Conservation (phyloP, 92 coral and sea anemone species). For the Zoanthus solanderi region DNA sequence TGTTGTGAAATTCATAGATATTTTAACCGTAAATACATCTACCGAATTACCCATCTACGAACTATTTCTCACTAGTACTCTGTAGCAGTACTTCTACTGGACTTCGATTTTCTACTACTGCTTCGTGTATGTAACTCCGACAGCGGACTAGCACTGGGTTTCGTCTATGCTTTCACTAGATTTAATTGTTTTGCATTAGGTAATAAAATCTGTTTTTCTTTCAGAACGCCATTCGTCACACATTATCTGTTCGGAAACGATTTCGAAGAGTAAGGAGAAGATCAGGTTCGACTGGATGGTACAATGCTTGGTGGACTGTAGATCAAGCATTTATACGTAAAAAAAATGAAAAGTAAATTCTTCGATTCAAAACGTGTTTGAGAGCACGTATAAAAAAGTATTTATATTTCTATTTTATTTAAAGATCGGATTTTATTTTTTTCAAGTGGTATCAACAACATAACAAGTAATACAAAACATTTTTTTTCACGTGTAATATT, state of each 20-base stretch:
- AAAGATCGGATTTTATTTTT: not conserved
- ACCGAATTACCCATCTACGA: too few species aligned
- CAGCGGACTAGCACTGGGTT: too few species aligned
- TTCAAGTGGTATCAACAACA: too few species aligned
- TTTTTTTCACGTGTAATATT: too few species aligned
- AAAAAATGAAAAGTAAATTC: not conserved
- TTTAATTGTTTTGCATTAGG: not conserved
- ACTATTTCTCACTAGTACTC: too few species aligned
- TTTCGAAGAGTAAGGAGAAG: conserved; percentile 9
- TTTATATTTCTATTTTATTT: not conserved
- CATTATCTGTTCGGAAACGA: conserved; percentile 36
- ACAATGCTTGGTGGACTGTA: conserved; percentile 38
- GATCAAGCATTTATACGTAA: conserved; percentile 28
- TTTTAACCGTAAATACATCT: too few species aligned
- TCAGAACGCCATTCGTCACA: conserved; percentile 41
- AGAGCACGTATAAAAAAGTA: not conserved
- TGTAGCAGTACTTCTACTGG: too few species aligned
- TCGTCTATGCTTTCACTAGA: too few species aligned
- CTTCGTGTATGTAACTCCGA: too few species aligned
- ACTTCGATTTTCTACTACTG: too few species aligned
- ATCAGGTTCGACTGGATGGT: conserved; percentile 31
- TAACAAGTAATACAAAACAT: too few species aligned
- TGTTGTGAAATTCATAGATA: too few species aligned
- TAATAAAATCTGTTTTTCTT: not conserved
- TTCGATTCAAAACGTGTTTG: not conserved